A percentile compares a stretch with the other conserved stretches of the same genome.
Evolutionary conservation across 2,888 invertebrate genomes (phyloP).

Genomic region (Platycnemis pennipes): DNA sequence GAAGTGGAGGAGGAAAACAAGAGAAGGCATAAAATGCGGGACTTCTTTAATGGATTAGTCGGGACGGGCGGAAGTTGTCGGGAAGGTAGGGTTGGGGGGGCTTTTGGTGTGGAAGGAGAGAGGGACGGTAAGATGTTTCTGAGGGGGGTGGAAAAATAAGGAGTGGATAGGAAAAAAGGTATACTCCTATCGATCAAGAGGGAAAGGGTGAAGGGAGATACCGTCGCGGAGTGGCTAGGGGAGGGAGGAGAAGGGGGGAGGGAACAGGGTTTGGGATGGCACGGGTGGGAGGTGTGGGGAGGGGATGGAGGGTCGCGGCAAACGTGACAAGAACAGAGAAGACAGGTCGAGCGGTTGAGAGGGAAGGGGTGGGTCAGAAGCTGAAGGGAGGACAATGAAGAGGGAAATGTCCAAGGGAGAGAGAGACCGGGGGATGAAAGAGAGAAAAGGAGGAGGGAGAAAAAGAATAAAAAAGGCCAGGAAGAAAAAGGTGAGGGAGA

Average conservation of each 20-base stretch:
- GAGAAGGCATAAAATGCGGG: slow-evolving; percentile 35
- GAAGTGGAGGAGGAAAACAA: slow-evolving; percentile 22
- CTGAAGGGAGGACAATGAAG: not conserved
- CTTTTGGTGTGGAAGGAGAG: too few species aligned
- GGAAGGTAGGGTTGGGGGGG: not conserved
- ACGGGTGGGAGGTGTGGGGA: not conserved
- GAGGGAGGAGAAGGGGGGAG: not conserved
- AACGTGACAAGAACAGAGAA: slow-evolving; percentile 20
- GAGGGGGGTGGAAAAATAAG: too few species aligned
- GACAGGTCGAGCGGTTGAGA: not conserved
- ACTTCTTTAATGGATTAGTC: slow-evolving; percentile 36
- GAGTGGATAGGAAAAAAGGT: not conserved
- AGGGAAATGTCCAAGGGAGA: not conserved
- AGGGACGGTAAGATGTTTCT: too few species aligned
- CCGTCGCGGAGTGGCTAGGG: not conserved
- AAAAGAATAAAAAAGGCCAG: not conserved
- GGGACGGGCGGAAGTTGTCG: not conserved
- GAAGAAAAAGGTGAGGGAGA: not conserved
- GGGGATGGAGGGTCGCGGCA: not conserved
- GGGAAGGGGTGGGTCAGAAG: not conserved
- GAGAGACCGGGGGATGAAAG: not conserved
- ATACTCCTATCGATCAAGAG: not conserved
- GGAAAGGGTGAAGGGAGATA: not conserved
- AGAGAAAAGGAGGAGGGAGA: not conserved
- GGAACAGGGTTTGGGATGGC: not conserved